Conservation (phyloP, 2,113 vertebrate species). For the Dasyurus viverrinus region DNA sequence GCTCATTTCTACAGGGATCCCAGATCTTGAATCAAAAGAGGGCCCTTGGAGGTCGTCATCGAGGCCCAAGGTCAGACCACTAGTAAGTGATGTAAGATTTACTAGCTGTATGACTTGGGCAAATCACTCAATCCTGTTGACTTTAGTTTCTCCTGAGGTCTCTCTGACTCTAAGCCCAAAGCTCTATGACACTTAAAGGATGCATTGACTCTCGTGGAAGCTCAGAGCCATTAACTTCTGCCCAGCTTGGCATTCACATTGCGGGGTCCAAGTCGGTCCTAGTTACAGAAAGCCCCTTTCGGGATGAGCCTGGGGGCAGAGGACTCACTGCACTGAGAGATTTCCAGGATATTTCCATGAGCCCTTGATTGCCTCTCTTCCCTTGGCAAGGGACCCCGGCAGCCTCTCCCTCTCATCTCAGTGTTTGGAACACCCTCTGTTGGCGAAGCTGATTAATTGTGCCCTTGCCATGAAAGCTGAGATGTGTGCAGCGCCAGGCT, state of each 20-base stretch:
- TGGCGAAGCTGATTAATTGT: background rate
- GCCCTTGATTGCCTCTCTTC: background rate
- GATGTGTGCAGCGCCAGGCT: background rate
- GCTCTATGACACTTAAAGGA: background rate
- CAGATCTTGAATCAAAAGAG: too few relatives aligned
- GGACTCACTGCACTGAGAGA: background rate
- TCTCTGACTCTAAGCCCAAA: background rate
- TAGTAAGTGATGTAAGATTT: too few relatives aligned
- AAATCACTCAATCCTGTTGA: background rate
- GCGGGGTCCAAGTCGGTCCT: background rate
- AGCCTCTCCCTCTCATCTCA: background rate
- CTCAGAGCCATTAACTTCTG: background rate
- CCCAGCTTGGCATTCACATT: background rate
- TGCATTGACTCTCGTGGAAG: background rate
- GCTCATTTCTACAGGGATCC: too few relatives aligned
- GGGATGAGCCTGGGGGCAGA: background rate
- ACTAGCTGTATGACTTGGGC: too few relatives aligned
- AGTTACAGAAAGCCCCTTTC: background rate
- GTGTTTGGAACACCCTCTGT: conserved; percentile 39
- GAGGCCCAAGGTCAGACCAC: too few relatives aligned
- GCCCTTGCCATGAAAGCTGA: too few relatives aligned
- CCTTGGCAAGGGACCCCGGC: background rate
- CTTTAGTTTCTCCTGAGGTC: too few relatives aligned
- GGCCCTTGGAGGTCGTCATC: too few relatives aligned
- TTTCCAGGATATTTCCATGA: background rate